Evolutionary conservation across 2,113 vertebrate species (phyloP).

Genomic region (Murina feae): DNA sequence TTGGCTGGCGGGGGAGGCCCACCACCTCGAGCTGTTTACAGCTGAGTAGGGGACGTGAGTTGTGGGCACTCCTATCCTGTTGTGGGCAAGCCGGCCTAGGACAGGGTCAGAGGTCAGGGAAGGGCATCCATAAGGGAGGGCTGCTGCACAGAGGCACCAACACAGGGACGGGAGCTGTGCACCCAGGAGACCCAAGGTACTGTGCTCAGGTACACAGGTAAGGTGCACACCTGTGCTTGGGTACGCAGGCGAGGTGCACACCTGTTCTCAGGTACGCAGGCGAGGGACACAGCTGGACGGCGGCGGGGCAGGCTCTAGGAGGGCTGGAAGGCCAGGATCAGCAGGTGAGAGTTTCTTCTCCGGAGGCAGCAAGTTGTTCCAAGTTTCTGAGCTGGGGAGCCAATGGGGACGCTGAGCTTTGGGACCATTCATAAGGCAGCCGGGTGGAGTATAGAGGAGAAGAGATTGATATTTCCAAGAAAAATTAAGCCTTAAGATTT

Average conservation of each 20-base stretch:
- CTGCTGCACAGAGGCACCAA: neutral
- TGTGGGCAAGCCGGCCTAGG: neutral
- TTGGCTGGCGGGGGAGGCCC: no score
- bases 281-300: fast-evolving
- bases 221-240: no score
- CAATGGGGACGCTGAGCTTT: neutral
- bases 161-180: fast-evolving
- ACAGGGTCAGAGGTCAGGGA: neutral
- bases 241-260: no score
- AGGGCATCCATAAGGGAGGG: neutral
- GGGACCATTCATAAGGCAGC: slow-evolving; percentile 52
- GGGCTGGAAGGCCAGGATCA: neutral
- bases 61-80: fast-evolving
- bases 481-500: slow-evolving; percentile 63
- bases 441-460: neutral
- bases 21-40: no score
- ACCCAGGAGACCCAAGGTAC: neutral
- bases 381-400: neutral
- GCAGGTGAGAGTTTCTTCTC: neutral
- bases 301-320: fast-evolving
- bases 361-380: neutral
- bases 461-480: slow-evolving; percentile 64
- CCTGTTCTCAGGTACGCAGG: no score
- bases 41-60: neutral
- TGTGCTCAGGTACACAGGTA: fast-evolving